Base-by-base conservation (phyloP, 2,888 invertebrate genomes). In the Athrips mouffetella region DNA sequence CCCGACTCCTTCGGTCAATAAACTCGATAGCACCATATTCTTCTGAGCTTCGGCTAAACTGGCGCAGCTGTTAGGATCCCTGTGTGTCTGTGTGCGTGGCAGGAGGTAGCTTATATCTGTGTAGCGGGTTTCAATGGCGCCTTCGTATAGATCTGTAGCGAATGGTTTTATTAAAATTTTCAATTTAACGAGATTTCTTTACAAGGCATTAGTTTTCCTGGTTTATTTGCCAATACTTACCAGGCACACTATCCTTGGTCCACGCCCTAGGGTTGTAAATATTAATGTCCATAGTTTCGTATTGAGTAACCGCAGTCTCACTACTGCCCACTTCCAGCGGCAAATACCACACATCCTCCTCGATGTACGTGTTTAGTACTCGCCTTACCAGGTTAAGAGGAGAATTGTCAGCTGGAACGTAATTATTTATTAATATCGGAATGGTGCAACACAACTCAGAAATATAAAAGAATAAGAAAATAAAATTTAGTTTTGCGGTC, bases 1-100 rank as follows among this genome's bases (percentile, higher is more conserved):
- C 0, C 92, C 94, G 13, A 95, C 73, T 1, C 94, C 93, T 71
- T 95, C 94, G 0, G 92, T 80, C 52, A 94, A 79, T 4, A 94
- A 69, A 63, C 94, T 94, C 35, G 90, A 85, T 59, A 92, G 91
- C 27, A 92, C 67, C 48, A 94, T 86, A 78, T 94, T 93, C 45
- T 85, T 86, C 63, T 92, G 91, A 1, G 91, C 91, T 49, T 81
- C 76, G 2, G 68, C 70, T 1, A 81, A 57, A 0, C 79, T 62
- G 18, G 64, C 59, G 57, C 77, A 71, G n/a, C 45, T 52, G 56
- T 58, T 54, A n/a, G 67, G 59, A 4, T 49, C 46, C 1, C 40
- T 30, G 13, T 54, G 13, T 21, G 57, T 48, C 8, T 40, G 33
- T 13, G 3, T 53, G 51, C 10, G 63, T 1, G 71, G 62, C 1